Evolutionary conservation across 2,888 invertebrate genomes (phyloP).

Genomic region (Mimas tiliae): DNA sequence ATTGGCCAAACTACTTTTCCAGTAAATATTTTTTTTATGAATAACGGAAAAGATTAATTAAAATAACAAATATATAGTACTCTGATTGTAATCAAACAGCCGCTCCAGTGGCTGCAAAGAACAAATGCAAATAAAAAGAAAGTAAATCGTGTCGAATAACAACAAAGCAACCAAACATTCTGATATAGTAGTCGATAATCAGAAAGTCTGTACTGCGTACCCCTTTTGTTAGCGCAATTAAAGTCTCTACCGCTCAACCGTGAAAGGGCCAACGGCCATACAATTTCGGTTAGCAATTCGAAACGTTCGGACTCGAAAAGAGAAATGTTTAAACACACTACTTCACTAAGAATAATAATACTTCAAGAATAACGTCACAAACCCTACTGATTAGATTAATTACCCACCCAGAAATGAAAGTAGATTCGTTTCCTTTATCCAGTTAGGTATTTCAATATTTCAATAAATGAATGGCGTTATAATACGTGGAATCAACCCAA

Average conservation of each 20-base stretch:
- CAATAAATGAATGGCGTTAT: neutral
- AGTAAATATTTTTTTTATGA: neutral
- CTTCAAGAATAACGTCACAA: neutral
- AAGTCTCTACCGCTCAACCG: slow-evolving; percentile 58
- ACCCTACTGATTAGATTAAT: neutral
- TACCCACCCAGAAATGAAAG: neutral
- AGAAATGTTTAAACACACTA: slow-evolving; percentile 26
- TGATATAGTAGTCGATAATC: slow-evolving; percentile 43
- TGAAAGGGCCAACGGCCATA: slow-evolving; percentile 55
- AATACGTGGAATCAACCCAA: neutral
- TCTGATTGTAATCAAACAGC: neutral
- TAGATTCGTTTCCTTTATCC: slow-evolving; percentile 1
- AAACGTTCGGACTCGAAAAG: slow-evolving; percentile 35
- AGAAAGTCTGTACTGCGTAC: slow-evolving; percentile 64
- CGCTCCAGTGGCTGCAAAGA: neutral
- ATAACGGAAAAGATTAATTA: neutral
- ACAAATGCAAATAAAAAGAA: slow-evolving; percentile 5
- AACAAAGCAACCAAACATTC: slow-evolving; percentile 43
- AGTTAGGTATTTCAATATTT: neutral
- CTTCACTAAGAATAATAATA: no score
- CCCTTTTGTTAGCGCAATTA: slow-evolving; percentile 74
- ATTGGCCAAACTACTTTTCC: neutral
- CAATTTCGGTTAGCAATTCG: slow-evolving; percentile 37
- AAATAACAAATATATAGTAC: no score
- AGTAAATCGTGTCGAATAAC: slow-evolving; percentile 29